phyloP scores from a whole-genome alignment of 1,140 invertebrate genomes.

The Bathynomus jamesi region DNA sequence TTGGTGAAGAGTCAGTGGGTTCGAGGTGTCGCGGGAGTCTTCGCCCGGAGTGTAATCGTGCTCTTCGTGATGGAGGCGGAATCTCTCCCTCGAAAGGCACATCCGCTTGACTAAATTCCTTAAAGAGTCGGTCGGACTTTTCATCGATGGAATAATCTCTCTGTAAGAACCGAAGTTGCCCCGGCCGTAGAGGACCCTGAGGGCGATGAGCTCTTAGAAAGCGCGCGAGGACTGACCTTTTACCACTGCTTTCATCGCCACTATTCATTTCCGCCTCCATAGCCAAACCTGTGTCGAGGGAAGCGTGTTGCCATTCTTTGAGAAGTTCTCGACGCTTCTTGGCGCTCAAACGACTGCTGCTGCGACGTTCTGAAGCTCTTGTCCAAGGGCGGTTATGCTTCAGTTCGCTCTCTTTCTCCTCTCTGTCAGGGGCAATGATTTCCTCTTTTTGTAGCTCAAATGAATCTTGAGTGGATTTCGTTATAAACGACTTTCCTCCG shows the following conservation, averaged over 20 bases:
- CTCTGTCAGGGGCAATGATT: neutral
- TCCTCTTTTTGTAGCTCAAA: neutral
- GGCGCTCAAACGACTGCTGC: conserved; percentile 1
- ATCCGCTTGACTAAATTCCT: conserved; percentile 50
- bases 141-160: conserved; percentile 53
- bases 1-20: conserved; percentile 26
- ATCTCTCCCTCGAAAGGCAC: conserved; percentile 39
- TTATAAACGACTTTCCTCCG: conserved; percentile 22
- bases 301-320: conserved; percentile 16
- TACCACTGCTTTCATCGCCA: conserved; percentile 40
- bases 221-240: conserved; percentile 41
- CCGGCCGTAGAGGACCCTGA: conserved; percentile 16
- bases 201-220: conserved; percentile 37
- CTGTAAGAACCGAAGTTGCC: conserved; percentile 25
- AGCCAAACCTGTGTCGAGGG: conserved; percentile 34
- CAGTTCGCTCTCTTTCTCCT: neutral
- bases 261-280: conserved; percentile 40
- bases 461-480: conserved; percentile 27
- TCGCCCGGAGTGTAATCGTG: conserved; percentile 33
- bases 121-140: conserved; percentile 50
- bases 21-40: conserved; percentile 36
- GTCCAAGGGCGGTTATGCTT: neutral
- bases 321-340: conserved; percentile 4
- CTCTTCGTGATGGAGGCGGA: conserved; percentile 26
- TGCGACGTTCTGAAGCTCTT: neutral